A percentile compares a stretch with the other conserved stretches of the same genome.
Conservation (phyloP, 2,797 vertebrate species). For the Pagetopsis macropterus region DNA sequence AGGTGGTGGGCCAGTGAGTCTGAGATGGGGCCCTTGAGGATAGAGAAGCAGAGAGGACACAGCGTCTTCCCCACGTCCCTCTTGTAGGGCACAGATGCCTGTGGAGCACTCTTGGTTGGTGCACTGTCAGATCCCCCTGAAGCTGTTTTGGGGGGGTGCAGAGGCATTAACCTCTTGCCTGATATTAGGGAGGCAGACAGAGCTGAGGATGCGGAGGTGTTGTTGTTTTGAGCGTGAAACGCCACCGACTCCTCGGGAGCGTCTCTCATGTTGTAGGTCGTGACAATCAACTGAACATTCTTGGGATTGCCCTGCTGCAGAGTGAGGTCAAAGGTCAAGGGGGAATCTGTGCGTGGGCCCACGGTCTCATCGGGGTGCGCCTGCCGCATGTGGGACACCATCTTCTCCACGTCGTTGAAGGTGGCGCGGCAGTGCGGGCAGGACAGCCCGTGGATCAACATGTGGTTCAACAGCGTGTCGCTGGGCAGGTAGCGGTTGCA, state of each 20-base stretch:
- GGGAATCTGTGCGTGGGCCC: conserved; percentile 94
- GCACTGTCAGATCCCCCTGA: conserved; percentile 83
- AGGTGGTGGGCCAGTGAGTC: conserved; percentile 96
- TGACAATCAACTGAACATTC: conserved; percentile 96
- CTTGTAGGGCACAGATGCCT: conserved; percentile 95
- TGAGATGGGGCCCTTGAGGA: conserved; percentile 97
- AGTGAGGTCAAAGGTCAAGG: conserved; percentile 96
- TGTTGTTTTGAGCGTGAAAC: conserved; percentile 93
- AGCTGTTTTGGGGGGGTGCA: conserved; percentile 84
- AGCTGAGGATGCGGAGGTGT: conserved; percentile 77
- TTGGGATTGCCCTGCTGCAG: conserved; percentile 98
- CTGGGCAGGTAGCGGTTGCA: conserved; percentile 98
- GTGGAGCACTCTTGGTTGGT: conserved; percentile 86
- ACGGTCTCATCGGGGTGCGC: conserved; percentile 93
- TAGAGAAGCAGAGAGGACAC: conserved; percentile 97
- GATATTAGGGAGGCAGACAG: conserved; percentile 69
- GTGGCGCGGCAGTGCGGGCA: conserved; percentile 96
- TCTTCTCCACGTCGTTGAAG: conserved; percentile 99
- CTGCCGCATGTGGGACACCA: conserved; percentile 96
- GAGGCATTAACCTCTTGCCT: conserved; percentile 70
- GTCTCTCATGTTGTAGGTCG: conserved; percentile 97
- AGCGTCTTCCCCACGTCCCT: conserved; percentile 98
- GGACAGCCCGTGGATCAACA: conserved; percentile 97
- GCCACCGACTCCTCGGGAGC: conserved; percentile 96
- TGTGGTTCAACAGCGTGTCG: conserved; percentile 96